Percentiles rank a stretch among this genome's conserved stretches.
Conservation (phyloP, 92 coral and sea anemone species). For the Epizoanthus scotinus region DNA sequence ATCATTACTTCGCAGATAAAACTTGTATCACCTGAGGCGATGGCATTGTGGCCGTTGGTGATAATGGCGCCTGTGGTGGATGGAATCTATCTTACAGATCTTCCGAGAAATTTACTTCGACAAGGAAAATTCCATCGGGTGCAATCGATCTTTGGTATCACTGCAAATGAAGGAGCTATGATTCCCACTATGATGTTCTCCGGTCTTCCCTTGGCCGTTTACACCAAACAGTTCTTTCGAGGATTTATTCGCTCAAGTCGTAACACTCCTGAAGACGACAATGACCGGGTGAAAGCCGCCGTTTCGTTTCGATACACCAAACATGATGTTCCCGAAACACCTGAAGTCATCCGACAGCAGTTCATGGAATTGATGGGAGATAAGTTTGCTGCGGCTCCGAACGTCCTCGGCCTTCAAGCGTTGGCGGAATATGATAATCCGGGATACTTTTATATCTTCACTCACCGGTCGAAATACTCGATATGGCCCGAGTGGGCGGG, state of each 20-base stretch:
- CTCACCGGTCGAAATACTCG: constrained; percentile 51
- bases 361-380: constrained; percentile 39
- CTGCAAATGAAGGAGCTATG: constrained; percentile 28
- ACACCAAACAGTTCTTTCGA: constrained; percentile 26
- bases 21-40: constrained; percentile 9
- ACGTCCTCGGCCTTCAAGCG: constrained; percentile 28
- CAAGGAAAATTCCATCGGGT: constrained; percentile 50
- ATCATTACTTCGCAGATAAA: constrained; percentile 8
- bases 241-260: constrained; percentile 1
- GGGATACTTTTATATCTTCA: constrained; percentile 46
- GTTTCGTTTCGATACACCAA: constrained; percentile 58
- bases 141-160: constrained; percentile 41
- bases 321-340: constrained; percentile 44
- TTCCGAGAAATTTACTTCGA: constrained; percentile 34
- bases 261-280: constrained; percentile 39
- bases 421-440: constrained; percentile 45
- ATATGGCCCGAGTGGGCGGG: constrained; percentile 56
- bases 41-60: not conserved
- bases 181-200: constrained; percentile 10
- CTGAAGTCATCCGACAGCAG: constrained; percentile 34
- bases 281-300: constrained; percentile 52
- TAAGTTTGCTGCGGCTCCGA: constrained; percentile 41
- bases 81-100: constrained; percentile 37
- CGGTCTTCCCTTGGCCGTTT: not conserved
- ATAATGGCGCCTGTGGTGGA: constrained; percentile 34